phyloP scores from a whole-genome alignment of 1,140 invertebrate species.

The Eupristina koningsbergeri region DNA sequence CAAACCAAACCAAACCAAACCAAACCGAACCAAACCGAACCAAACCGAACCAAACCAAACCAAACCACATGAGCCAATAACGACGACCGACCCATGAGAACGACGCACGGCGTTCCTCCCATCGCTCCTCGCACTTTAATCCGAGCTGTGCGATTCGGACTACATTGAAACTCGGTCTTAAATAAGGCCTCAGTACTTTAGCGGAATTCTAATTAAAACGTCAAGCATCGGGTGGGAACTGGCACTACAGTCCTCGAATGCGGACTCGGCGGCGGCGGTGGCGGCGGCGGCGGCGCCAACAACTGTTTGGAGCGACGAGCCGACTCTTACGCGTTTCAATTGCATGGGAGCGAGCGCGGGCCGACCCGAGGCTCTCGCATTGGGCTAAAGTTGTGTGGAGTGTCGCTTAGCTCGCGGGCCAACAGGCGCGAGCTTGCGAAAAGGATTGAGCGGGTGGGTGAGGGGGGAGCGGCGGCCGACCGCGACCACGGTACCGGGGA shows the following conservation, averaged over 20 bases:
- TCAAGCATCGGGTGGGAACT: not conserved
- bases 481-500: constrained; percentile 15
- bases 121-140: not conserved
- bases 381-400: not conserved
- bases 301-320: too few species aligned
- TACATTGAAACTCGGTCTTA: not conserved
- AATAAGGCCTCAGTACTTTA: not conserved
- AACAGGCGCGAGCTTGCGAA: not conserved
- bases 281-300: not conserved
- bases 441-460: not conserved
- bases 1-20: too few species aligned
- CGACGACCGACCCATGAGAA: constrained; percentile 24
- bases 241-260: too few species aligned
- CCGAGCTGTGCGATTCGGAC: not conserved
- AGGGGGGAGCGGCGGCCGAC: not conserved
- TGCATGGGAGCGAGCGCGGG: too few species aligned
- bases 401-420: not conserved
- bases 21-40: too few species aligned
- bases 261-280: not conserved
- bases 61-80: constrained; percentile 30
- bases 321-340: too few species aligned
- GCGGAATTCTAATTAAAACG: not conserved
- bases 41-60: too few species aligned
- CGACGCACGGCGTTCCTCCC: not conserved
- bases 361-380: too few species aligned